These are phyloP conservation scores for Cygnus buccinator DNA, from an alignment of 2,113 vertebrate species.

Conservation along the genomic window DNA sequence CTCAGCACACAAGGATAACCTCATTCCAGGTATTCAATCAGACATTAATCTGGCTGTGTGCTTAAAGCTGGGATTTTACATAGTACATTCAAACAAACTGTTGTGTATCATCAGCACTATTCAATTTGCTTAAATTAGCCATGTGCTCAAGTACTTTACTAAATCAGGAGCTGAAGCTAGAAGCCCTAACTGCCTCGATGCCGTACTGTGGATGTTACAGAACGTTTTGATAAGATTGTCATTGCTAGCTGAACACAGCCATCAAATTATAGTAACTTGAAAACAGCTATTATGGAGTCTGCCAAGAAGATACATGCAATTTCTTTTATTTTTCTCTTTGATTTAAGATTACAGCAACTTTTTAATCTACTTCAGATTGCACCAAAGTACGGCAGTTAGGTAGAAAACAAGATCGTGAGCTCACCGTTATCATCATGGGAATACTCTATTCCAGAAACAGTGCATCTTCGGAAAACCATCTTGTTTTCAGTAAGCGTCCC, in stretches of 20 bases:
- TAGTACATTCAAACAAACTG: not conserved
- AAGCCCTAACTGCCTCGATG: not conserved
- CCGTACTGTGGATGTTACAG: not conserved
- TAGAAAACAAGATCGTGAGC: conserved; percentile 21
- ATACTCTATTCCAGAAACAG: conserved; percentile 94
- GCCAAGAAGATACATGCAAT: not conserved
- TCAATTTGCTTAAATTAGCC: not conserved
- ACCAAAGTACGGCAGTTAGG: not conserved
- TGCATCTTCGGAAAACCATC: conserved; percentile 97
- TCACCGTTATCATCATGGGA: conserved; percentile 97
- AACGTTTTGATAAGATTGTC: not conserved
- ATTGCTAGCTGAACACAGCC: not conserved
- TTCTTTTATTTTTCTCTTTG: not conserved
- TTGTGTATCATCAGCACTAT: not conserved
- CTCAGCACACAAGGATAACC: not conserved
- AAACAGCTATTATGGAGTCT: not conserved
- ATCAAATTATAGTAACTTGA: not conserved
- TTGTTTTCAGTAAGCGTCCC: conserved; percentile 98
- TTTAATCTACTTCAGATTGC: not conserved
- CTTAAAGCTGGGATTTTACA: not conserved
- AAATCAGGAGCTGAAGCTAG: not conserved
- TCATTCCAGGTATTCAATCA: not conserved
- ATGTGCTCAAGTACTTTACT: not conserved
- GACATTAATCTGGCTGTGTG: not conserved
- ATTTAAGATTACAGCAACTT: not conserved